Evolutionary conservation across 1,140 invertebrate species (phyloP), one percentile per base, ranked within the genome.

Genomic region (Anastatus disparis): DNA sequence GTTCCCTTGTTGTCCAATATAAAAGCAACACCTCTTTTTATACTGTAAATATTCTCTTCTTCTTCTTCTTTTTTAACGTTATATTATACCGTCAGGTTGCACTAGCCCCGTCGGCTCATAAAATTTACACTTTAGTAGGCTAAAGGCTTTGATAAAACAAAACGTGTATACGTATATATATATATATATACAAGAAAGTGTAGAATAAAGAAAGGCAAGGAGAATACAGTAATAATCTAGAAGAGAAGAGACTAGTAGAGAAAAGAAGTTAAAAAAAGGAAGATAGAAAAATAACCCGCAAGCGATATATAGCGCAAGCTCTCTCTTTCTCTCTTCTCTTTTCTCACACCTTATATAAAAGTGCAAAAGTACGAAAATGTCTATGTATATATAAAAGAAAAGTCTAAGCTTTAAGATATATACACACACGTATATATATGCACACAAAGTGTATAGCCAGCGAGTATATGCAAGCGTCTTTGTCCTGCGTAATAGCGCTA

Each of bases 261-360:
- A 35, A 10, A 35, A 10, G 10, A 35, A 35, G 31, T 6, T 4
- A 35, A 35, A 35, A 10, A 35, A 10, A 35, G 31, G 10, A 10
- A 10, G 4, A 35, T 6, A 35, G 10, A 35, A 6, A 35, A 10
- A 42, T 12, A 40, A 31, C 38, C 62, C 35, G 48, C 31, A 48
- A 63, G 44, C 61, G 61, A 63, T n/a, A 63, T 63, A 50, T 29
- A 50, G 9, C 13, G 42, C 42, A 63, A 63, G 50, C 61, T 63
- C 27, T n/a, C n/a, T n/a, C n/a, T n/a, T n/a, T n/a, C n/a, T n/a
- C n/a, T n/a, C n/a, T n/a, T n/a, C n/a, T n/a, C n/a, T n/a, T n/a
- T n/a, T n/a, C n/a, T n/a, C n/a, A n/a, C n/a, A n/a, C n/a, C n/a
- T n/a, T n/a, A n/a, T 50, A 50, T 63, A n/a, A 63, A 63, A 50